Evolutionary conservation across 2,797 vertebrate genomes (phyloP).

Genomic region (Semaprochilodus insignis): DNA sequence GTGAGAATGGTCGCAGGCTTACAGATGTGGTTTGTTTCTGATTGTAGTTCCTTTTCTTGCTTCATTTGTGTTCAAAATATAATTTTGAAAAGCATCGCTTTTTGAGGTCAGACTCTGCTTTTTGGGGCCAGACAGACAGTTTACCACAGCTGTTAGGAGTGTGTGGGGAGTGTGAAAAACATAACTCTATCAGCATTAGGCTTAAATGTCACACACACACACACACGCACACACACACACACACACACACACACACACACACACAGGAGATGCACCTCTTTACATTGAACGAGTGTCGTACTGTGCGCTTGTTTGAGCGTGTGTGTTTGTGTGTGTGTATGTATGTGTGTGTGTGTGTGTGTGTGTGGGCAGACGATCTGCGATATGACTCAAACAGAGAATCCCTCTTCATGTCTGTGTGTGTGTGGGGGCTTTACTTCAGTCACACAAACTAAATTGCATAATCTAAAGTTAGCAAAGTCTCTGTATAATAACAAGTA

Average conservation of each 20-base stretch:
- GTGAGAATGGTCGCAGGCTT: background rate
- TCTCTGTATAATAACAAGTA: slow-evolving; percentile 29
- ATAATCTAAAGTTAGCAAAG: slow-evolving; percentile 46
- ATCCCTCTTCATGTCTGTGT: slow-evolving; percentile 74
- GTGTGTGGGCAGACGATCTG: slow-evolving; percentile 72
- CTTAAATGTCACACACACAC: slow-evolving; percentile 58
- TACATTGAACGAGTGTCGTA: slow-evolving; percentile 44
- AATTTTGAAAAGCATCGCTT: slow-evolving; percentile 23
- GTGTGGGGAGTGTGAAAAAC: slow-evolving; percentile 59
- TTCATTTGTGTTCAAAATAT: slow-evolving; percentile 35
- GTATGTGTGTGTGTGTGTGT: slow-evolving; percentile 47
- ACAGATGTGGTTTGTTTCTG: background rate
- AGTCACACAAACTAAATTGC: slow-evolving; percentile 52
- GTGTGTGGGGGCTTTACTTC: slow-evolving; percentile 71
- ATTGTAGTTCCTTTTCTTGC: background rate
- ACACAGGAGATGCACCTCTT: slow-evolving; percentile 32
- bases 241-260: slow-evolving; percentile 40
- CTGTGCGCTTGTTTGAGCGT: slow-evolving; percentile 36
- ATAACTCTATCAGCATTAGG: slow-evolving; percentile 60
- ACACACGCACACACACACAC: background rate
- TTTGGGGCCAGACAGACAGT: slow-evolving; percentile 45
- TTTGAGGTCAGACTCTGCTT: slow-evolving; percentile 11
- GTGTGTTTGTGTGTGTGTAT: slow-evolving; percentile 40
- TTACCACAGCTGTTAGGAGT: slow-evolving; percentile 53
- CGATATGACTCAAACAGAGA: slow-evolving; percentile 81